Evolutionary conservation across 2,888 invertebrate species (phyloP), one percentile per base, ranked within the genome.

Genomic region (Macrosoma leucophasiata): DNA sequence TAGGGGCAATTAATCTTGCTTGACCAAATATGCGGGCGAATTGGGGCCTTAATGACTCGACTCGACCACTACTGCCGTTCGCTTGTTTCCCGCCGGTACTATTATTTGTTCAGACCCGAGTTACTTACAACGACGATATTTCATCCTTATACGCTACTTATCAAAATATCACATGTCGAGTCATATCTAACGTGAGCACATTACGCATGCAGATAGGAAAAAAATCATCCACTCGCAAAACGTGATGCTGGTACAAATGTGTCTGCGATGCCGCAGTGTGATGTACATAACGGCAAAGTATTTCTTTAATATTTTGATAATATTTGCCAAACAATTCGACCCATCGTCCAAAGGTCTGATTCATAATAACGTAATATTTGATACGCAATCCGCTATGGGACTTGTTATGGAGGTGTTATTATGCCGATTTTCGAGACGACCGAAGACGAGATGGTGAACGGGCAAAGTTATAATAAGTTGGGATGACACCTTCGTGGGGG

Each of bases 1-100:
- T 46, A 63, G 65, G 61, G 68, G 68, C 71, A 78, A 78, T 79
- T 78, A 78, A 79, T 81, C 78, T 78, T 70, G 72, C 77, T 78
- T 74, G 74, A 76, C 78, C 77, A 71, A 77, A 77, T 74, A 77
- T 73, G 70, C 75, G 74, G 71, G 70, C 61, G 68, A 68, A 69
- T 68, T 70, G 71, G 62, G 67, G 69, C 50, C 60, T 59, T 71
- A 75, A 70, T 71, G 66, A 67, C 65, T 55, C 56, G 56, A 60
- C 57, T 57, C n/a, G n/a, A 57, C 57, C 58, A 53, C 48, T 44
- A 43, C 47, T 50, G 39, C 28, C 44, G 33, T 36, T 36, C 31
- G 22, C 39, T 38, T 36, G 22, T 26, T 12, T 9, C 36, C 27
- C 39, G n/a, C n/a, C n/a, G n/a, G n/a, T n/a, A n/a, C n/a, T n/a